Conservation (phyloP, 2,797 vertebrate species). For the Poeciliopsis turneri region DNA sequence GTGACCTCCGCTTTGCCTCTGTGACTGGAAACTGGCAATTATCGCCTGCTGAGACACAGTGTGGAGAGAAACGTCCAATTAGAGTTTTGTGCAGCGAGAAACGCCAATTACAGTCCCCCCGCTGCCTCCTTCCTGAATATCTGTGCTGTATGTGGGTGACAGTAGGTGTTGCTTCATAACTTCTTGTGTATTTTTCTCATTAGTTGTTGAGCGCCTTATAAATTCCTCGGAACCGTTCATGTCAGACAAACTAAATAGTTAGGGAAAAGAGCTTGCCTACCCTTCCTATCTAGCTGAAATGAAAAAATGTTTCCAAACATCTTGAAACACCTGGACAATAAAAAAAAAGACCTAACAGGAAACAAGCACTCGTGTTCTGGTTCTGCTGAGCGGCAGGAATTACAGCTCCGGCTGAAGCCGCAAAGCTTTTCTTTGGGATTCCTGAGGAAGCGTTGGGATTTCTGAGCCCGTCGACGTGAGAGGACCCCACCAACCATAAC, state of each 20-base stretch:
- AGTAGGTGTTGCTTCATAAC: conserved; percentile 42
- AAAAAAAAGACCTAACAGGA: conserved; percentile 44
- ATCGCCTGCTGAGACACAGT: conserved; percentile 42
- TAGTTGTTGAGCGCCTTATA: conserved; percentile 40
- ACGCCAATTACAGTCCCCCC: conserved; percentile 42
- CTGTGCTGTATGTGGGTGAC: conserved; percentile 27
- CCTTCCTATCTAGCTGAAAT: background rate
- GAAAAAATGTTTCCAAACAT: conserved; percentile 1
- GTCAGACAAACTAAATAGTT: conserved; percentile 40
- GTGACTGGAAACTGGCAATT: conserved; percentile 42
- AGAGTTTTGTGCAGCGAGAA: conserved; percentile 44
- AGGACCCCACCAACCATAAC: conserved; percentile 12
- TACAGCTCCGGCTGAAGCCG: background rate
- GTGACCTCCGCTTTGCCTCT: conserved; percentile 51
- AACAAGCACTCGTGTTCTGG: conserved; percentile 46
- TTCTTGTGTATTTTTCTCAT: conserved; percentile 50
- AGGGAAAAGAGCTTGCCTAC: background rate
- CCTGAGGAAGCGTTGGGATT: background rate
- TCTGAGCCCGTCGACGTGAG: conserved; percentile 12
- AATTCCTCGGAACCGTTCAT: conserved; percentile 40
- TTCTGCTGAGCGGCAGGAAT: conserved; percentile 4
- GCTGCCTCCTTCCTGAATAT: conserved; percentile 46
- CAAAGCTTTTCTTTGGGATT: background rate
- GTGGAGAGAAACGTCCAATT: conserved; percentile 54
- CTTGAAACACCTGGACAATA: conserved; percentile 27